Conservation (phyloP, 1,140 invertebrate species). For the Calephelis virginiensis region DNA sequence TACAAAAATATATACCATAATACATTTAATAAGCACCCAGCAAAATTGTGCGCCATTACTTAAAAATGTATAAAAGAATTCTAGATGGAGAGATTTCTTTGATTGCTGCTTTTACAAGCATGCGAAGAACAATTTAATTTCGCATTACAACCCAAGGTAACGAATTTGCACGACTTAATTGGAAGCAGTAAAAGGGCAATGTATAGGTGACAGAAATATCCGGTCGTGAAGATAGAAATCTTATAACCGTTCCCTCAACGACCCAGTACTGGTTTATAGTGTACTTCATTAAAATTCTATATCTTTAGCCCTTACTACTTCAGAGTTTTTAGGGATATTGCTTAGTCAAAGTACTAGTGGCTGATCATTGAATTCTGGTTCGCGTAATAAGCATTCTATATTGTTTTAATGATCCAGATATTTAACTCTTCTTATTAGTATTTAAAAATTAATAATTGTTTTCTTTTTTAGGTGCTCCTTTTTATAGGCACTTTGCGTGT, state of each 20-base stretch:
- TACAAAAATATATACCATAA: no score
- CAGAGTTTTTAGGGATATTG: background rate
- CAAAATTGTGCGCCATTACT: no score
- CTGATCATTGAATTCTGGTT: background rate
- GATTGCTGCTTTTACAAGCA: background rate
- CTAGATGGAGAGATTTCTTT: background rate
- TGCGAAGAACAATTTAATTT: constrained; percentile 13
- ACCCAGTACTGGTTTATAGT: constrained; percentile 5
- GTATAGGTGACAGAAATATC: constrained; percentile 16
- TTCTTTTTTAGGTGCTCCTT: no score
- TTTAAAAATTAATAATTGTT: no score
- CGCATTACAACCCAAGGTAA: constrained; percentile 8
- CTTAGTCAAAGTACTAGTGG: background rate
- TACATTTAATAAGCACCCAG: no score
- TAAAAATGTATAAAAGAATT: background rate
- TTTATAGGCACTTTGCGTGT: no score
- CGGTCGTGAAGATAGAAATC: constrained; percentile 15
- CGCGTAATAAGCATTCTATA: background rate
- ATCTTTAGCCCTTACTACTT: background rate
- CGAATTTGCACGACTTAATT: constrained; percentile 16
- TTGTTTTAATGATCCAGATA: no score
- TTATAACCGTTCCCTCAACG: constrained; percentile 6
- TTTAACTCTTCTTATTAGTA: no score
- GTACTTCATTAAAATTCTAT: constrained; percentile 15
- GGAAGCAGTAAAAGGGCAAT: constrained; percentile 10